phyloP scores from a whole-genome alignment of 2,888 invertebrate genomes.

The Tipula helvola region DNA sequence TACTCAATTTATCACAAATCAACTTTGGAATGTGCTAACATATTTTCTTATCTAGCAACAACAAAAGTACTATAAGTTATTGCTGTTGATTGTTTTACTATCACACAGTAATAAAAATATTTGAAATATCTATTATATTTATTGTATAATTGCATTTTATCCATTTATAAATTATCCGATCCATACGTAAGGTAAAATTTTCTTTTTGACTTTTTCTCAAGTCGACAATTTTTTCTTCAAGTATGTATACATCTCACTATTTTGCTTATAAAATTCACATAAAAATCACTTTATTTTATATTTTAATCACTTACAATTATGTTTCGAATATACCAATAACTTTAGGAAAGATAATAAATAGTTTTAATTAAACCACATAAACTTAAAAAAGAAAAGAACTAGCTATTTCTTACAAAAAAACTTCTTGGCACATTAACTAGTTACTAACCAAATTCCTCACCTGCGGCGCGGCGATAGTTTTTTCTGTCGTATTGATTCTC shows the following conservation, averaged over 20 bases:
- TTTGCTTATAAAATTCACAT: neutral
- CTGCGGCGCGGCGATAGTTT: conserved; percentile 11
- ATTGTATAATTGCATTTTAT: neutral
- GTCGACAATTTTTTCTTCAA: neutral
- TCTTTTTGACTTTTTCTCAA: too few relatives aligned
- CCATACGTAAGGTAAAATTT: neutral
- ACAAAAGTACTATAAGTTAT: too few relatives aligned
- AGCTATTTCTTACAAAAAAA: neutral
- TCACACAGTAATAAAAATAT: neutral
- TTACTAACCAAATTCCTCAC: conserved; percentile 15
- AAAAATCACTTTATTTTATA: neutral
- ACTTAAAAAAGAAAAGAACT: conserved; percentile 10
- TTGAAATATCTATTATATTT: neutral
- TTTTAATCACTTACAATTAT: neutral
- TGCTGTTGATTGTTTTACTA: neutral
- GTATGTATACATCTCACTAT: neutral
- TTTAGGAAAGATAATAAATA: neutral
- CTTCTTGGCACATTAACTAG: conserved; percentile 16
- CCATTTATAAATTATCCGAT: neutral
- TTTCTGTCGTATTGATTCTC: neutral
- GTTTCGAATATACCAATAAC: neutral
- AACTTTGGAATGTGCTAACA: neutral
- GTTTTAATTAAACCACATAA: neutral
- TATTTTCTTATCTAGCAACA: neutral
- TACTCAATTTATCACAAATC: neutral